Percentiles rank a stretch among this genome's conserved stretches.
phyloP scores from a whole-genome alignment of 2,797 vertebrate genomes.

The Myotis planiceps region DNA sequence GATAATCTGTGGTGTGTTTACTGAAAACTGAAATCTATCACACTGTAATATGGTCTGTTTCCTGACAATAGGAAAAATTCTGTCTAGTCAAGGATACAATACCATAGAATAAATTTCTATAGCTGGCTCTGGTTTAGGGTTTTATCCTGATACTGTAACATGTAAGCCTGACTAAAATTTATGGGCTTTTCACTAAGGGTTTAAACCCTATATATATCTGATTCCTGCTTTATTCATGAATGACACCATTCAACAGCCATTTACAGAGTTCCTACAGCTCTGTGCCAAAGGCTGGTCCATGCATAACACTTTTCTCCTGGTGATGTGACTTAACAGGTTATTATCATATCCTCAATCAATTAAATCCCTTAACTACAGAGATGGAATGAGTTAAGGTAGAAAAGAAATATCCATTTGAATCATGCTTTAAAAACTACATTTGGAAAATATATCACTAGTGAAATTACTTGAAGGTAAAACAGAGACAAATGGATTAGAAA shows the following conservation, averaged over 20 bases:
- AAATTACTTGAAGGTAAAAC: slow-evolving; percentile 35
- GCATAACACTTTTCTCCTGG: neutral
- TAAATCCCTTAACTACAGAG: neutral
- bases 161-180: neutral
- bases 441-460: slow-evolving; percentile 29
- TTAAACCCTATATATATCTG: neutral
- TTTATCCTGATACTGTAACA: neutral
- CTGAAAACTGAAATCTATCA: neutral
- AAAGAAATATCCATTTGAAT: slow-evolving; percentile 32
- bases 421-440: slow-evolving; percentile 38
- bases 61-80: neutral
- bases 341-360: neutral
- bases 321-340: neutral
- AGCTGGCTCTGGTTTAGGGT: neutral
- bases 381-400: neutral
- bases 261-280: neutral
- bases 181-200: neutral
- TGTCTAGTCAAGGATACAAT: neutral
- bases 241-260: neutral
- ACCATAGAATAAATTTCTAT: neutral
- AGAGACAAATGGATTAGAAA: slow-evolving; percentile 22
- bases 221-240: neutral
- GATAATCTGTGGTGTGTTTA: neutral
- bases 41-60: neutral
- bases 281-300: neutral